Evolutionary conservation across 2,797 vertebrate species (phyloP).

Genomic region (Loris lydekkerianus): DNA sequence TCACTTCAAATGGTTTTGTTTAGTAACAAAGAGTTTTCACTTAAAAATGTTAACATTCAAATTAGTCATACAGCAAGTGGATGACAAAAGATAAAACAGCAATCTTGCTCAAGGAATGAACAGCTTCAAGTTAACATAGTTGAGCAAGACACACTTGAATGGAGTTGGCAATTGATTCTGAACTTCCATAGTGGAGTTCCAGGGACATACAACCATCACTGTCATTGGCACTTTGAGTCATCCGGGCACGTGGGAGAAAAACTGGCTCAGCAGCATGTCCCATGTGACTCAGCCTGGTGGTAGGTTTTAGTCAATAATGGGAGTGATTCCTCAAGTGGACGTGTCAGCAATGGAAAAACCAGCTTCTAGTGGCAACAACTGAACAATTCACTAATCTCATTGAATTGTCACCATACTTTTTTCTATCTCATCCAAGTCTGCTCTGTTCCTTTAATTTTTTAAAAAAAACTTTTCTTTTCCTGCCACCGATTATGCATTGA

Average conservation of each 20-base stretch:
- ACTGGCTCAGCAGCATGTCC: conserved; percentile 50
- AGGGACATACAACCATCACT: conserved; percentile 33
- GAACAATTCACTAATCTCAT: conserved; percentile 17
- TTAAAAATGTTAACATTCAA: conserved; percentile 80
- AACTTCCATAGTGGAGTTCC: conserved; percentile 61
- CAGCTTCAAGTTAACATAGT: conserved; percentile 68
- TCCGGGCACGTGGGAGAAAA: conserved; percentile 60
- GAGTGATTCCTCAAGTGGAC: conserved; percentile 61
- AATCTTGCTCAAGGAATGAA: conserved; percentile 56
- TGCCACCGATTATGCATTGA: neutral
- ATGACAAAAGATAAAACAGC: conserved; percentile 64
- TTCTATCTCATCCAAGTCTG: neutral
- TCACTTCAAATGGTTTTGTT: conserved; percentile 74
- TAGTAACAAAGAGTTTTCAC: conserved; percentile 79
- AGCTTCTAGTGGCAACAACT: conserved; percentile 13
- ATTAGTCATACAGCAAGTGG: conserved; percentile 69
- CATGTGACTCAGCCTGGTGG: conserved; percentile 64
- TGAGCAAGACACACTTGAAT: conserved; percentile 61
- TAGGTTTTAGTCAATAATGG: conserved; percentile 64
- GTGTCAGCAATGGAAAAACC: conserved; percentile 53
- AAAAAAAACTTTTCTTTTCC: conserved; percentile 22
- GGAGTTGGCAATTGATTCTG: conserved; percentile 8
- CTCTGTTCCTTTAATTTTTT: conserved; percentile 44
- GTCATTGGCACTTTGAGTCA: conserved; percentile 73
- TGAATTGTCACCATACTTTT: conserved; percentile 50